phyloP scores from a whole-genome alignment of 2,113 vertebrate species.

The Cricetomys ansorgei region DNA sequence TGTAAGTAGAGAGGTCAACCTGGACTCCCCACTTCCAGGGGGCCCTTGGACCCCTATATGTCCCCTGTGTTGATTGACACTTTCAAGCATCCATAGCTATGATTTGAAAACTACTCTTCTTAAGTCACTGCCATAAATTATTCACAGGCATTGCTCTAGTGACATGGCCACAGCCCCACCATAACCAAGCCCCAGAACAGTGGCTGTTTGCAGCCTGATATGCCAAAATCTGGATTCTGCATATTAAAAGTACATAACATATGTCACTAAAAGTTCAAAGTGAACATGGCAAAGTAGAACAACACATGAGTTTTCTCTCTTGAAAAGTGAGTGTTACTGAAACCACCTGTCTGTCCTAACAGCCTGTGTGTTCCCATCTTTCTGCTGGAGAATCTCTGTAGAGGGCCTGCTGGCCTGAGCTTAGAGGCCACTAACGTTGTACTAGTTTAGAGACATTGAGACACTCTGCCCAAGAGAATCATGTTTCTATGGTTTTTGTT shows the following conservation, averaged over 20 bases:
- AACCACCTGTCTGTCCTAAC: not conserved
- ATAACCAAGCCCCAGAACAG: not conserved
- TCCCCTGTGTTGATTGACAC: not conserved
- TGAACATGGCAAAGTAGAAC: not conserved
- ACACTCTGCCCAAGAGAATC: not conserved
- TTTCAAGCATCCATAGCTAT: not conserved
- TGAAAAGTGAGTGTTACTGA: not conserved
- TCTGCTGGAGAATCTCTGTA: not conserved
- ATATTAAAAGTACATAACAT: not conserved
- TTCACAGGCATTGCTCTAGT: not conserved
- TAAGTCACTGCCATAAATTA: not conserved
- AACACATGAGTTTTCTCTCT: not conserved
- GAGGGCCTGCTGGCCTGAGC: not conserved
- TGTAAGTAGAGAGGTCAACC: not conserved
- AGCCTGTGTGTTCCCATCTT: not conserved
- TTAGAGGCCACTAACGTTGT: not conserved
- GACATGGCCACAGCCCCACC: not conserved
- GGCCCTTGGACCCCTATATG: not conserved
- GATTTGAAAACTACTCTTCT: not conserved
- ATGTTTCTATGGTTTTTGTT: not conserved
- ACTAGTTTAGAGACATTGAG: not conserved
- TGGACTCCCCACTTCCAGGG: not conserved
- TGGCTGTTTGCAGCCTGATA: not conserved
- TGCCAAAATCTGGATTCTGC: not conserved
- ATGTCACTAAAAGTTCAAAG: not conserved